Percentiles rank a stretch among this genome's conserved stretches.
Conservation (phyloP, 2,113 vertebrate genomes). For the Cololabis saira region DNA sequence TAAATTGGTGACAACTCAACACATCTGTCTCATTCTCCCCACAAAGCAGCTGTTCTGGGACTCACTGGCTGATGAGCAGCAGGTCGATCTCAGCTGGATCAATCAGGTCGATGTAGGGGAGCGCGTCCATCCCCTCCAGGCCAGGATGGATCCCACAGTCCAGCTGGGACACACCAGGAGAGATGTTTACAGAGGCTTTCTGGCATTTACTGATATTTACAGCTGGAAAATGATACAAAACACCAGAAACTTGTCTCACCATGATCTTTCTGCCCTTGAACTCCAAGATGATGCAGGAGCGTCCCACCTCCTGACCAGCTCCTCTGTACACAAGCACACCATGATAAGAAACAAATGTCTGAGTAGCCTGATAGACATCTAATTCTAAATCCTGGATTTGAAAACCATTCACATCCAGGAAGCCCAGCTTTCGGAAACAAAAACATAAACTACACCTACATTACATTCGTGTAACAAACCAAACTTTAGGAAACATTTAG, state of each 20-base stretch:
- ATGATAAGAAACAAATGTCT: background rate
- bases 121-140: constrained; percentile 97
- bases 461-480: too few relatives aligned
- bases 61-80: constrained; percentile 97
- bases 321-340: constrained; percentile 80
- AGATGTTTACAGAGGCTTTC: constrained; percentile 5
- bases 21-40: too few relatives aligned
- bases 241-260: constrained; percentile 75
- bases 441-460: too few relatives aligned
- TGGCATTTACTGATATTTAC: background rate
- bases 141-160: constrained; percentile 99
- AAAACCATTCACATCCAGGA: too few relatives aligned
- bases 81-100: constrained; percentile 98
- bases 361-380: background rate
- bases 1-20: too few relatives aligned
- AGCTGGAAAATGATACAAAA: background rate
- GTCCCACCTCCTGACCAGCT: constrained; percentile 96
- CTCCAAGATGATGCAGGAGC: constrained; percentile 97
- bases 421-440: too few relatives aligned
- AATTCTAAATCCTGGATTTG: background rate
- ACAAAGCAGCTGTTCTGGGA: constrained; percentile 31
- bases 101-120: constrained; percentile 97
- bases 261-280: constrained; percentile 99
- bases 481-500: too few relatives aligned
- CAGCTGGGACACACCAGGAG: constrained; percentile 79